phyloP scores from a whole-genome alignment of 2,113 vertebrate species.

The Periophthalmus modestus region DNA sequence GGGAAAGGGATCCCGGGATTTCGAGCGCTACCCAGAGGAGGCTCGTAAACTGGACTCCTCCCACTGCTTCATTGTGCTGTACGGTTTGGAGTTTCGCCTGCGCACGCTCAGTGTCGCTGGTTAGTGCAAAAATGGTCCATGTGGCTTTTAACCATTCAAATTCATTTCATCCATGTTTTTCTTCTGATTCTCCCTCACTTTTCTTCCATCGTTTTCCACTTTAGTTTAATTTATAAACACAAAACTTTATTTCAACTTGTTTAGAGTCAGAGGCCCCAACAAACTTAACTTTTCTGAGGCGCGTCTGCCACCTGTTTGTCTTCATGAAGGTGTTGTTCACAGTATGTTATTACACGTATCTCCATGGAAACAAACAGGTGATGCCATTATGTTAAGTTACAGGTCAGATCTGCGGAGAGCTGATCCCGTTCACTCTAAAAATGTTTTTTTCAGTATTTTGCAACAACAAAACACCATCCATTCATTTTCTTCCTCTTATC shows the following conservation, averaged over 20 bases:
- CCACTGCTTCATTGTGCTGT: conserved; percentile 88
- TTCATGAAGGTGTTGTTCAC: neutral
- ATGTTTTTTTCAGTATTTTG: neutral
- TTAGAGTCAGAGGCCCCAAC: neutral
- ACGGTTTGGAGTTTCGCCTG: conserved; percentile 84
- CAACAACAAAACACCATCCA: neutral
- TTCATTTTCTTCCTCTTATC: too few species aligned
- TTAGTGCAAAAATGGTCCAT: conserved; percentile 50
- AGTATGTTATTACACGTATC: too few species aligned
- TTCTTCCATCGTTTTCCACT: too few species aligned
- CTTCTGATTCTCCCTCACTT: neutral
- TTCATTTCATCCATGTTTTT: neutral
- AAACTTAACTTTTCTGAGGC: neutral
- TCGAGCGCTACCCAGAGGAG: conserved; percentile 86
- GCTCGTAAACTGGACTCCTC: conserved; percentile 81
- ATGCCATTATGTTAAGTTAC: neutral
- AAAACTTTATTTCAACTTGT: neutral
- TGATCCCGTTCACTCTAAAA: neutral
- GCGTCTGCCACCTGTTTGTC: too few species aligned
- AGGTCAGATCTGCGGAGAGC: neutral
- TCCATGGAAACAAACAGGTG: neutral
- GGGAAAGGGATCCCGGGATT: conserved; percentile 86
- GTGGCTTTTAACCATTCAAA: neutral
- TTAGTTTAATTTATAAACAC: neutral
- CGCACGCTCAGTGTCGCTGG: conserved; percentile 83